Evolutionary conservation across 1,140 invertebrate species (phyloP).

Genomic region (Nebria ingens): DNA sequence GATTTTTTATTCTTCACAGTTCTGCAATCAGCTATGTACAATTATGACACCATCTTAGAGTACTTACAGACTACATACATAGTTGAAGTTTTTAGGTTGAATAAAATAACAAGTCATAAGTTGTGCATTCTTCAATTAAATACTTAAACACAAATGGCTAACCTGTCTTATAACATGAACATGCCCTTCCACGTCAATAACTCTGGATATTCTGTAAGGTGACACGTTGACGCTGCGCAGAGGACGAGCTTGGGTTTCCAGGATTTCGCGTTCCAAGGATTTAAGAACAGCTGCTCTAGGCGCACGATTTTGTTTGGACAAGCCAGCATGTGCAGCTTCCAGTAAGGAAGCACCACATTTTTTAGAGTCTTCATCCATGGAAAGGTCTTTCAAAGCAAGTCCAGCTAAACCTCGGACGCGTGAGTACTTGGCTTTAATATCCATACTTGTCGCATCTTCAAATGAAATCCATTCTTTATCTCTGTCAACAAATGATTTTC

Average conservation of each 20-base stretch:
- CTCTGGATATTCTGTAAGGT: conserved; percentile 57
- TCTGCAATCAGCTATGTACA: too few relatives aligned
- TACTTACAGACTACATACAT: too few relatives aligned
- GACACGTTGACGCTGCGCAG: conserved; percentile 52
- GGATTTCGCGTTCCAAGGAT: conserved; percentile 43
- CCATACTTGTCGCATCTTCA: conserved; percentile 58
- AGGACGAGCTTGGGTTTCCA: conserved; percentile 34
- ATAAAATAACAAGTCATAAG: too few relatives aligned
- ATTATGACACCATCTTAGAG: too few relatives aligned
- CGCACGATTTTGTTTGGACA: conserved; percentile 42
- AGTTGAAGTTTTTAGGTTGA: too few relatives aligned
- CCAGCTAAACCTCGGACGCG: conserved; percentile 43
- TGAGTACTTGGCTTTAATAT: conserved; percentile 60
- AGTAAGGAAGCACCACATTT: conserved; percentile 38
- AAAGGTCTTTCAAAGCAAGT: conserved; percentile 37
- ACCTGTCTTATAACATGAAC: conserved; percentile 57
- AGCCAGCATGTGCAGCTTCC: conserved; percentile 36
- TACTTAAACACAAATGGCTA: too few relatives aligned
- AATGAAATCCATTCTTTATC: conserved; percentile 65
- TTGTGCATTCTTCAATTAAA: too few relatives aligned
- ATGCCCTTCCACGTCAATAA: conserved; percentile 60
- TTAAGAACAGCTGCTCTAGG: conserved; percentile 43
- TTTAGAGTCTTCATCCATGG: conserved; percentile 35
- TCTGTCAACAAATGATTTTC: conserved; percentile 31
- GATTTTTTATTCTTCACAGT: too few relatives aligned